phyloP scores from a whole-genome alignment of 2,113 vertebrate species.

The Cyanoderma ruficeps region DNA sequence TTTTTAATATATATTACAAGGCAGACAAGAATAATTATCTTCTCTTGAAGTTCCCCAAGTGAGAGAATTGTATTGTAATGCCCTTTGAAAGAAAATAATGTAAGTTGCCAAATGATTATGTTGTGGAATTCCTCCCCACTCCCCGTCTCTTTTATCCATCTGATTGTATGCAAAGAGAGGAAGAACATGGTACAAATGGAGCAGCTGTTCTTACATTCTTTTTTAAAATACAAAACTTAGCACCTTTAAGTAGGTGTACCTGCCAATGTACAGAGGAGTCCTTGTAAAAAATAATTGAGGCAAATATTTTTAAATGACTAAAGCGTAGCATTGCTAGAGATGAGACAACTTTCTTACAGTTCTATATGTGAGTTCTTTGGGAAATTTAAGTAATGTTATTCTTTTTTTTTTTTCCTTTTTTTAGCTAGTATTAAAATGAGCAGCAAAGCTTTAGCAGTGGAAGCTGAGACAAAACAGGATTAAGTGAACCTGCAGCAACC shows the following conservation, averaged over 20 bases:
- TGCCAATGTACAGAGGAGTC: background rate
- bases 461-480: background rate
- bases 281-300: background rate
- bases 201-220: background rate
- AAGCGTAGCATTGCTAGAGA: background rate
- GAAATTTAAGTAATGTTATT: background rate
- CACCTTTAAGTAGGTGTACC: background rate
- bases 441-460: background rate
- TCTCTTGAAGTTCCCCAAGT: slow-evolving; percentile 78
- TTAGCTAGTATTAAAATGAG: background rate
- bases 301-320: background rate
- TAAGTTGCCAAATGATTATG: slow-evolving; percentile 52
- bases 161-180: background rate
- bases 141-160: background rate
- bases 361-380: background rate
- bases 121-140: slow-evolving; percentile 18
- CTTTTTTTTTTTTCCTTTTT: background rate
- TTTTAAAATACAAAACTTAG: background rate
- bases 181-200: background rate
- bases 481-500: background rate
- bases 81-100: slow-evolving; percentile 71
- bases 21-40: slow-evolving; percentile 89
- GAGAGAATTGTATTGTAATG: slow-evolving; percentile 72
- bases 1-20: slow-evolving; percentile 88
- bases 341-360: background rate